Conservation (phyloP, 2,797 vertebrate species). For the Echiichthys vipera region DNA sequence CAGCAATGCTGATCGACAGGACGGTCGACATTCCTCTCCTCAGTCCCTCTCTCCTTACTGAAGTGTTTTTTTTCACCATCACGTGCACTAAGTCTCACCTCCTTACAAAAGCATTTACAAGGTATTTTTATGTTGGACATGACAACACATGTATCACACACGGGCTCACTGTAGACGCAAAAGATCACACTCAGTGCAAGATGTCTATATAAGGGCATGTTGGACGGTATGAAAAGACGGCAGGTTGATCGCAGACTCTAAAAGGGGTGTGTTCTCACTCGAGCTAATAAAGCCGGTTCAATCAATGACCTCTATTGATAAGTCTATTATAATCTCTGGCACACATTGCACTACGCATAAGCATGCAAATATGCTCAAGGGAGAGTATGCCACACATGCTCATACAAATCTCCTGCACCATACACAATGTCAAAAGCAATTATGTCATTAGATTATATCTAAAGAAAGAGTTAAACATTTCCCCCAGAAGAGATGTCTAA, state of each 20-base stretch:
- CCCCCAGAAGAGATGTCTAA: neutral
- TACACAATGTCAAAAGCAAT: neutral
- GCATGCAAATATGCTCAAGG: conserved; percentile 4
- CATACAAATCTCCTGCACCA: neutral
- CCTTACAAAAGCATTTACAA: neutral
- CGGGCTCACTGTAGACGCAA: neutral
- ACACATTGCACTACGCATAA: neutral
- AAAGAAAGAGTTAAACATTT: neutral
- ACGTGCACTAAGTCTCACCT: conserved; percentile 35
- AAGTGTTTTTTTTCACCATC: conserved; percentile 59
- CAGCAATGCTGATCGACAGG: conserved; percentile 58
- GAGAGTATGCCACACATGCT: neutral
- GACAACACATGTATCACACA: neutral
- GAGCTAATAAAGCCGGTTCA: neutral
- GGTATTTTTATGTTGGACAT: neutral
- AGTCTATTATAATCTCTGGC: neutral
- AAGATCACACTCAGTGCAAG: neutral
- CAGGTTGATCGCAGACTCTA: neutral
- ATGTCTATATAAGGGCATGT: conserved; percentile 52
- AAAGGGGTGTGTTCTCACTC: neutral
- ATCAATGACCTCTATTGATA: conserved; percentile 3
- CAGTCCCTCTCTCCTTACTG: conserved; percentile 12
- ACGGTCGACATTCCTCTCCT: conserved; percentile 56
- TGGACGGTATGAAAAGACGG: neutral
- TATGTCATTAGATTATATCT: neutral